Evolutionary conservation across 2,113 vertebrate species (phyloP).

Genomic region (Otocyon megalotis): DNA sequence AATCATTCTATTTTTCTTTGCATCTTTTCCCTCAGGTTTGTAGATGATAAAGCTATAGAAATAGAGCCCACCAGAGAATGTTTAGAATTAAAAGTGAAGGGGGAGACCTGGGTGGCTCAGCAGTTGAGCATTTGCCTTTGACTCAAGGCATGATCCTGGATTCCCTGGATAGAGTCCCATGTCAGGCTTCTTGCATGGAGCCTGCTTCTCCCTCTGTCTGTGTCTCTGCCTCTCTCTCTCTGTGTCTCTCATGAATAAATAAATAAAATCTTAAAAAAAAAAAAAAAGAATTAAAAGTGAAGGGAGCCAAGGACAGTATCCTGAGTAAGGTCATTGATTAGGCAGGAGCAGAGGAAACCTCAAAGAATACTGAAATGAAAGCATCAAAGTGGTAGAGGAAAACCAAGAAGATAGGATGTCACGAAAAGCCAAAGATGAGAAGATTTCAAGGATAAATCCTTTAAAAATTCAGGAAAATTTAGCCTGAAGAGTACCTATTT

Average conservation of each 20-base stretch:
- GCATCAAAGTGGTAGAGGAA: not conserved
- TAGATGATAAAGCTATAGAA: not conserved
- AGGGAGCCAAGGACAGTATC: not conserved
- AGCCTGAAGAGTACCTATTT: not conserved
- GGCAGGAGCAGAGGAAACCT: conserved; percentile 4
- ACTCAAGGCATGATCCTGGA: no score
- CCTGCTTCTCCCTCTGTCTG: no score
- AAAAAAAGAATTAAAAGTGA: not conserved
- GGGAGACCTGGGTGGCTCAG: no score
- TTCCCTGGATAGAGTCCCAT: no score
- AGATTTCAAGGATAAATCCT: conserved; percentile 22
- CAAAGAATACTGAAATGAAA: not conserved
- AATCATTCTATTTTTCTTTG: not conserved
- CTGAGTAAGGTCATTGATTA: not conserved
- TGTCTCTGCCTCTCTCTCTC: no score
- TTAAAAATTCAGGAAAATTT: not conserved
- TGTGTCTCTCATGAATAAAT: no score
- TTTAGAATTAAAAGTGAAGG: conserved; percentile 12
- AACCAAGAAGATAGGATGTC: not conserved
- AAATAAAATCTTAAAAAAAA: no score
- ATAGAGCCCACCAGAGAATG: not conserved
- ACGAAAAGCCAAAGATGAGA: not conserved
- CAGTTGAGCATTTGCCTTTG: no score
- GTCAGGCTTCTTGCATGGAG: no score
- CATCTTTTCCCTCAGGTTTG: not conserved